These are phyloP conservation scores for Dreissena rostriformis DNA, from an alignment of 1,140 invertebrate species.

Conservation along the genomic window DNA sequence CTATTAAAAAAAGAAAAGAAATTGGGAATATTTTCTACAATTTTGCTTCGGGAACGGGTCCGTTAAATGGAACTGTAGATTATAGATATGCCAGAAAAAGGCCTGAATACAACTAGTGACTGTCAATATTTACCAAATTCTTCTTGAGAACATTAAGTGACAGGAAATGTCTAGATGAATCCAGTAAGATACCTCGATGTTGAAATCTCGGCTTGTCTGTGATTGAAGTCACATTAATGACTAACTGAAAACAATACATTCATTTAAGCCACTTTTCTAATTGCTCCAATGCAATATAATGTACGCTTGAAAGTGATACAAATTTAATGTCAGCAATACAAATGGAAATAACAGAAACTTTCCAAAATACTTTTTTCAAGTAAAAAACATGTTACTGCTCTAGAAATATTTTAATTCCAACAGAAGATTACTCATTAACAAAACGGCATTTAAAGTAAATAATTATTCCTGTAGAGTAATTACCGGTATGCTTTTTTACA, in stretches of 20 bases:
- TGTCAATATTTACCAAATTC: slow-evolving; percentile 78
- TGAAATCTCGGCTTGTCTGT: slow-evolving; percentile 80
- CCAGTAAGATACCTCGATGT: slow-evolving; percentile 82
- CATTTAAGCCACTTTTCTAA: background rate
- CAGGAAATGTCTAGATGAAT: slow-evolving; percentile 83
- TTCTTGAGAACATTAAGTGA: slow-evolving; percentile 76
- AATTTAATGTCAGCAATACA: background rate
- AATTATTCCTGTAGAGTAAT: background rate
- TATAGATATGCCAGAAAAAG: too few species aligned
- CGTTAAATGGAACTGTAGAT: too few species aligned
- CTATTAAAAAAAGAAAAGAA: too few species aligned
- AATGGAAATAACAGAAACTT: background rate
- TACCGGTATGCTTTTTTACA: too few species aligned
- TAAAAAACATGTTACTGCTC: background rate
- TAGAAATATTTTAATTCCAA: background rate
- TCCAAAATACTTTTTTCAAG: background rate
- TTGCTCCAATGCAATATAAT: background rate
- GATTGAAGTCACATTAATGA: slow-evolving; percentile 75
- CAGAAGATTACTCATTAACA: background rate
- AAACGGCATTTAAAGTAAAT: background rate
- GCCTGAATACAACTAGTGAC: too few species aligned
- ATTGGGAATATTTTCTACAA: too few species aligned
- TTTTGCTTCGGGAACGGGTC: too few species aligned
- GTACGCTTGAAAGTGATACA: background rate
- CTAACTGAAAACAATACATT: slow-evolving; percentile 60